A percentile compares a stretch with the other conserved stretches of the same genome.
These are phyloP conservation scores for Metopia argyrocephala DNA, from an alignment of 2,888 invertebrate genomes.

Conservation along the genomic window DNA sequence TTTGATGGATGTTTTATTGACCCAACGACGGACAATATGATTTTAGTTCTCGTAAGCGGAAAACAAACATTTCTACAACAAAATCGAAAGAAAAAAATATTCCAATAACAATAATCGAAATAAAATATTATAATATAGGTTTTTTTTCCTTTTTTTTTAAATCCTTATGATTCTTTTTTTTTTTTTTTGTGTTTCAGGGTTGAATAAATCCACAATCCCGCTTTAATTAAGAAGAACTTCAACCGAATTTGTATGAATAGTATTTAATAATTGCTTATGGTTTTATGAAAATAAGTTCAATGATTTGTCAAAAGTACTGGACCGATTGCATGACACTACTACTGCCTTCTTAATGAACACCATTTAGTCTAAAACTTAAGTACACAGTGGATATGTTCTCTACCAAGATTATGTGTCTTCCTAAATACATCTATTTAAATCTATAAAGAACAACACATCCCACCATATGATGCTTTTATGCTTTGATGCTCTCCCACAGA, in stretches of 20 bases:
- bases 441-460: too few relatives aligned
- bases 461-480: too few relatives aligned
- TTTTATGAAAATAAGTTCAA: constrained; percentile 5
- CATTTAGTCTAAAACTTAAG: too few relatives aligned
- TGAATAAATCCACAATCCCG: constrained; percentile 12
- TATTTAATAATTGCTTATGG: constrained; percentile 2
- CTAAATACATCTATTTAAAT: too few relatives aligned
- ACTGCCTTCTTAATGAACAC: too few relatives aligned
- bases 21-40: constrained; percentile 58
- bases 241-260: not conserved
- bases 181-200: not conserved
- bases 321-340: not conserved
- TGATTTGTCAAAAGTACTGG: constrained; percentile 26
- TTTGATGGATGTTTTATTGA: constrained; percentile 56
- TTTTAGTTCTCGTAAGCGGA: not conserved
- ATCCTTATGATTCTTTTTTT: constrained; percentile 26
- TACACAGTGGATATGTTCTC: too few relatives aligned
- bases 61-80: not conserved
- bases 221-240: constrained; percentile 26
- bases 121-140: constrained; percentile 33
- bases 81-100: not conserved
- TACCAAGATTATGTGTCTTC: too few relatives aligned
- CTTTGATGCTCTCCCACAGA: too few relatives aligned
- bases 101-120: not conserved
- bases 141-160: not conserved